Evolutionary conservation across 2,797 vertebrate species (phyloP), one percentile per base, ranked within the genome.

Genomic region (Sebastes kiyomatsui): DNA sequence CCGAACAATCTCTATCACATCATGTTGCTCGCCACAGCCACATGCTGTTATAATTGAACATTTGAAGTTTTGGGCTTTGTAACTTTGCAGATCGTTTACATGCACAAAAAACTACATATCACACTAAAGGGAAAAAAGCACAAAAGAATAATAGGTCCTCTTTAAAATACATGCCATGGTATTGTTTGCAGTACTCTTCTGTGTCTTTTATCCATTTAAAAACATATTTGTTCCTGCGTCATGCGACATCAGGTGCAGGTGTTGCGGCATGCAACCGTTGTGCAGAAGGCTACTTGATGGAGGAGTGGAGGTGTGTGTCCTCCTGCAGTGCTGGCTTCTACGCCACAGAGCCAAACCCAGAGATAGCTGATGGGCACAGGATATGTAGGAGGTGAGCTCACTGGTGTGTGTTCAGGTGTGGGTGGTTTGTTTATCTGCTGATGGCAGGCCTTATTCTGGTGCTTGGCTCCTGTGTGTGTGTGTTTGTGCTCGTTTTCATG

Each of bases 261-360:
- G 89, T 93, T 69, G 96, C 96, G 61, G 96, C 96, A 0, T 99
- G 98, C 85, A 95, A 94, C 85, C 96, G 86, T 52, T 99, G 98
- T 90, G 96, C 97, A 25, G 94, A 96, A 58, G 96, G 96, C 42
- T 97, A 95, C 92, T 90, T 97, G 88, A 96, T 97, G 96, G 98
- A 99, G 92, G 97, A 98, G 75, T 97, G 98, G 94, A 96, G 93
- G 86, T 99, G 98, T 79, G 97, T 98, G 79, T 90, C 95, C 52
- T 96, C 96, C 82, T 99, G 98, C 87, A 97, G 96, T 10, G 88
- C 91, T 78, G 96, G 96, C 83, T 97, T 97, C 93, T 98, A 97
- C 54, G 91, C 96, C 77, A 69, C 79, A 66, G 95, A 97, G 85
- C 92, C 94, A 55, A 90, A 89, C 83, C 88, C 92, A 82, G 96